These are phyloP conservation scores for Hypotaenidia okinawae DNA, from an alignment of 2,797 vertebrate genomes.

Conservation along the genomic window DNA sequence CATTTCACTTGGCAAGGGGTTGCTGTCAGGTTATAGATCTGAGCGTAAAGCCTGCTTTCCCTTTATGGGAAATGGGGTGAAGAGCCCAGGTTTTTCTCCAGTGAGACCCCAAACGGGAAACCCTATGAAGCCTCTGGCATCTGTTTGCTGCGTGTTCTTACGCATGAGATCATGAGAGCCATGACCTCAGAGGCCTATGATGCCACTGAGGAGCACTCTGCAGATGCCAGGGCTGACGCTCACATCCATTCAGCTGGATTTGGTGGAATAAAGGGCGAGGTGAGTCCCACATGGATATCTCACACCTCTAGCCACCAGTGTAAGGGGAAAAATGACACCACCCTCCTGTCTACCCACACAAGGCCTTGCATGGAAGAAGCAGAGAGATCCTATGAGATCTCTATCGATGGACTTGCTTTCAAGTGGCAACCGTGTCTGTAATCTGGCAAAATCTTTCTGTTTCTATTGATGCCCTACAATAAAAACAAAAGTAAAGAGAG, in stretches of 20 bases:
- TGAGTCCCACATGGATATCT: neutral
- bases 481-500: conserved; percentile 72
- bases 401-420: conserved; percentile 33
- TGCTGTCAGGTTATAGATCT: neutral
- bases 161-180: accelerated
- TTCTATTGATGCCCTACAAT: conserved; percentile 56
- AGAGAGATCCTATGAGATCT: neutral
- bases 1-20: neutral
- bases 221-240: accelerated
- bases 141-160: neutral
- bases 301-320: neutral
- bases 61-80: neutral
- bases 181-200: neutral
- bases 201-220: neutral
- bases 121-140: neutral
- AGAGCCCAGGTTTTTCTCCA: neutral
- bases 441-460: conserved; percentile 58
- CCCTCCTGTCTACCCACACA: neutral
- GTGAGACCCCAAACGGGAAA: neutral
- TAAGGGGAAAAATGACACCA: neutral
- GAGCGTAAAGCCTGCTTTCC: neutral
- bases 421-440: conserved; percentile 29
- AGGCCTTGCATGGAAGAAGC: neutral
- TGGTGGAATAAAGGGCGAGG: neutral
- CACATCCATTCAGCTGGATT: accelerated